Conservation (phyloP, 2,797 vertebrate species). For the Rhinoraja longicauda region DNA sequence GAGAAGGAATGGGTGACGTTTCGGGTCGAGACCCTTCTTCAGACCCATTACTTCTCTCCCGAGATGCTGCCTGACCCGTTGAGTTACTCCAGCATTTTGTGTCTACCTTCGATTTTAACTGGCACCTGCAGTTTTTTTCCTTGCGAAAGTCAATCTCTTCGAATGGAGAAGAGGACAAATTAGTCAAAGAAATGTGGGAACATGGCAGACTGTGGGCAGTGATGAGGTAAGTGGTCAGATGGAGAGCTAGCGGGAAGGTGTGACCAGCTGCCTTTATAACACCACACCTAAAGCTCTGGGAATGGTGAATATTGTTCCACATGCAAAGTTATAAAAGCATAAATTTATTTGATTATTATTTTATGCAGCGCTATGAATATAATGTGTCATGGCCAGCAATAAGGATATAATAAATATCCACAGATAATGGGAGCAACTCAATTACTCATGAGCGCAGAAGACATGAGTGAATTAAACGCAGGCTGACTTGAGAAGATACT, state of each 20-base stretch:
- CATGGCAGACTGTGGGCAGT: background rate
- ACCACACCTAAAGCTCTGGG: background rate
- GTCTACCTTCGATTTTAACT: too few species aligned
- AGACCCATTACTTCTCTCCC: too few species aligned
- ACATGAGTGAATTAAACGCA: background rate
- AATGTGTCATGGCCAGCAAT: slow-evolving; percentile 7
- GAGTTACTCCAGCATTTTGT: too few species aligned
- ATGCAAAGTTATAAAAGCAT: background rate
- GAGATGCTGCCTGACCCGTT: too few species aligned
- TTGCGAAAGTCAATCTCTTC: background rate
- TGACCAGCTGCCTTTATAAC: too few species aligned
- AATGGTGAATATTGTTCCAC: background rate
- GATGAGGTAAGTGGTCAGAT: background rate
- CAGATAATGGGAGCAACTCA: background rate
- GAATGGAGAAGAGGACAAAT: background rate
- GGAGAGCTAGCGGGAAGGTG: background rate
- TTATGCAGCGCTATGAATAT: slow-evolving; percentile 24
- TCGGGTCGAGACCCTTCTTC: too few species aligned
- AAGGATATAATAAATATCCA: slow-evolving; percentile 21
- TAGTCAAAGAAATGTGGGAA: background rate
- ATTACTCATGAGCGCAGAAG: slow-evolving; percentile 2
- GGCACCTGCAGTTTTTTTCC: too few species aligned
- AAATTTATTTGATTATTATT: slow-evolving; percentile 27
- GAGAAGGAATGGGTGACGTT: too few species aligned
- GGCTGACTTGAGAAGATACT: background rate